These are phyloP conservation scores for Solenodon paradoxus DNA, from an alignment of 2,113 vertebrate species.

Conservation along the genomic window DNA sequence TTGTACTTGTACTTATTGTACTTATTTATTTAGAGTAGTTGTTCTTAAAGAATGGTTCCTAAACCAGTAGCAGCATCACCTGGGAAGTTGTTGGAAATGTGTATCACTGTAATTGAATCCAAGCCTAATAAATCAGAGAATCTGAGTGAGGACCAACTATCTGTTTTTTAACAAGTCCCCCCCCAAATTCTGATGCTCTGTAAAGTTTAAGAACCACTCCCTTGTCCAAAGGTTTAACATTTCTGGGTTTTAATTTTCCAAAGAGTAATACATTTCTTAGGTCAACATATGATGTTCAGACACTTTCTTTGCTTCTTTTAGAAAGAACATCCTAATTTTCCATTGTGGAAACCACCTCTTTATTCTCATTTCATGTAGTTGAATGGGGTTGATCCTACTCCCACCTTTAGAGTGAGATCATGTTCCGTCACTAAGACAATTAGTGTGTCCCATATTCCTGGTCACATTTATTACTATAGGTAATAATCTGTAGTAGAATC, in stretches of 20 bases:
- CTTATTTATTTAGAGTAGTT: neutral
- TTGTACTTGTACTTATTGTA: neutral
- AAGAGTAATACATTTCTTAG: neutral
- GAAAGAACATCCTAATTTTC: neutral
- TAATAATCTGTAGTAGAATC: neutral
- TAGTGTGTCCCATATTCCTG: neutral
- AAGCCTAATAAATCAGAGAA: neutral
- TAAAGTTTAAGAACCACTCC: neutral
- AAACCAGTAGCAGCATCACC: neutral
- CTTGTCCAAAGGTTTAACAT: neutral
- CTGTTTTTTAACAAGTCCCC: neutral
- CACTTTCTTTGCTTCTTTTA: neutral
- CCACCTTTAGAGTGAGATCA: neutral
- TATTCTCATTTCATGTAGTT: neutral
- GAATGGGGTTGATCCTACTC: neutral
- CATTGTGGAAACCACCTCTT: neutral
- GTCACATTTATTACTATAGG: neutral
- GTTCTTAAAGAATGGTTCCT: neutral
- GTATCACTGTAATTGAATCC: neutral
- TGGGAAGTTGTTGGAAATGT: neutral
- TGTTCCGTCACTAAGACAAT: neutral
- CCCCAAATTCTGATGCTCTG: neutral
- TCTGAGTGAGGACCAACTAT: neutral
- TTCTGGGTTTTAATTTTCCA: neutral
- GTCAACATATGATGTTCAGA: neutral